Evolutionary conservation across 2,888 invertebrate species (phyloP), one percentile per base, ranked within the genome.

Genomic region (Phragmatobia fuliginosa): DNA sequence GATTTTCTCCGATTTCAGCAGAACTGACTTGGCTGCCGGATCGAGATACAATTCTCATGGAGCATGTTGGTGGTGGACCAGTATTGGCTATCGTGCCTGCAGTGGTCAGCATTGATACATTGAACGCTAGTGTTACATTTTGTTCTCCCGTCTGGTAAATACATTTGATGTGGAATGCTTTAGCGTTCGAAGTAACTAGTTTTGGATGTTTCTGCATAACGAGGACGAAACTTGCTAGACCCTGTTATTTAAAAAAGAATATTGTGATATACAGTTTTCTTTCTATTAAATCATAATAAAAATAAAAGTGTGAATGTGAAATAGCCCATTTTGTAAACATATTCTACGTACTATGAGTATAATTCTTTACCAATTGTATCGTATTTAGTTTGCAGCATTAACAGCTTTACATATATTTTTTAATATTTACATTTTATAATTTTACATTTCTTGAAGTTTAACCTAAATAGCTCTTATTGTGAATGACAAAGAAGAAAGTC

Each of bases 151-250:
- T 98, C 91, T 98, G 98, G 90, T 99, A 99, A 69, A 98, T 97
- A 90, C 99, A 99, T 90, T 98, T 98, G 77, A 99, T 98, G 92
- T 99, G 98, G 95, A 99, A 99, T 1, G 99, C 99, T 91, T 99
- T 98, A 8, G 99, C 98, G 87, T 98, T 98, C 89, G 98, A 98
- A 0, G 99, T 99, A 66, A 99, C 97, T 67, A 99, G 96, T 95
- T 98, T 98, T 0, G 99, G 98, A 96, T 99, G 99, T 93, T 98
- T 98, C 90, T 99, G 99, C 88, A 99, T 98, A 33, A 99, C 98
- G 60, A 99, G 95, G 1, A 99, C 98, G 89, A 99, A 99, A 88
- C 98, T 98, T 33, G 99, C 99, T 89, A 98, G 96, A 66, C 98
- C 98, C 97, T 97, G 91, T 71, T 91, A 89, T 80, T 71, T 70